phyloP scores from a whole-genome alignment of 2,797 vertebrate genomes.

The Bovichtus diacanthus region DNA sequence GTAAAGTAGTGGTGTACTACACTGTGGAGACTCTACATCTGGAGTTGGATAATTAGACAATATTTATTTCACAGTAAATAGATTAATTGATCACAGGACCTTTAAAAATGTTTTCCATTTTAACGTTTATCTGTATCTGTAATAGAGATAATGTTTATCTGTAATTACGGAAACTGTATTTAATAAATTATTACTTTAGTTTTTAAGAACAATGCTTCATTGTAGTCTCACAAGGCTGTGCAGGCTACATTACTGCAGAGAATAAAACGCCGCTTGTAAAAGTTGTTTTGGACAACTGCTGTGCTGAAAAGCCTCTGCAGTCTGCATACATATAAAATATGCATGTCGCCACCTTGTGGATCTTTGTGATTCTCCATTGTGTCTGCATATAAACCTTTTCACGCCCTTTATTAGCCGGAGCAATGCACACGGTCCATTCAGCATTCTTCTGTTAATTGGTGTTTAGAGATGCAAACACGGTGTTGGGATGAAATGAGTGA shows the following conservation, averaged over 20 bases:
- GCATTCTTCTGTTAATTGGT: slow-evolving; percentile 13
- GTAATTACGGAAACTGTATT: neutral
- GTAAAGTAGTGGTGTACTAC: neutral
- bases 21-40: slow-evolving; percentile 18
- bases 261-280: neutral
- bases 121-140: too few species aligned
- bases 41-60: neutral
- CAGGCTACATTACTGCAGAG: neutral
- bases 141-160: too few species aligned
- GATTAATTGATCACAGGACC: neutral
- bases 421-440: neutral
- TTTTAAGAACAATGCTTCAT: fast-evolving
- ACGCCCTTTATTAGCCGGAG: neutral
- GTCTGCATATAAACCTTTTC: slow-evolving; percentile 2
- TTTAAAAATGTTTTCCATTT: neutral
- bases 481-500: neutral
- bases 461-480: slow-evolving; percentile 54
- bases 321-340: neutral
- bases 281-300: neutral
- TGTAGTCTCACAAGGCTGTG: neutral
- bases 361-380: neutral
- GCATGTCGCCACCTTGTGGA: slow-evolving; percentile 71
- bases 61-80: neutral
- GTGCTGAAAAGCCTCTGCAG: neutral
- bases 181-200: fast-evolving